Evolutionary conservation across 2,797 vertebrate species (phyloP), one percentile per base, ranked within the genome.

Genomic region (Arrhamphus sclerolepis): DNA sequence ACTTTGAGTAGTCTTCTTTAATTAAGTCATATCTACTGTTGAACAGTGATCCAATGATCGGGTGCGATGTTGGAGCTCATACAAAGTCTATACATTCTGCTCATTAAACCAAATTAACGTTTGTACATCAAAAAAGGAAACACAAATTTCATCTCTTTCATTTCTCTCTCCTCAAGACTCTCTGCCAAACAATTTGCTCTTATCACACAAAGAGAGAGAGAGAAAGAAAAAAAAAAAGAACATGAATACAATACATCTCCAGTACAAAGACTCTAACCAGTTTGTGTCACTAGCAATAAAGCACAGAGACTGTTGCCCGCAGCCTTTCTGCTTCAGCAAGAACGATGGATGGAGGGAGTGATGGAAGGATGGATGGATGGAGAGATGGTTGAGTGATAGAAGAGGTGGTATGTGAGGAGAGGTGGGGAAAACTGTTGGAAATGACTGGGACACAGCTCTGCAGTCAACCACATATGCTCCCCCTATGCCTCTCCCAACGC

Each of bases 231-330:
- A n/a, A n/a, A n/a, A n/a, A n/a, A n/a, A n/a, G n/a, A 59, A 70
- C 48, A 62, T 51, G 58, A 49, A 63, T 40, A 63, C 4, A 53
- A 88, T 71, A 64, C 62, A 85, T 84, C 82, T 78, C 43, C 56
- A 43, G 65, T 73, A 80, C 80, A 78, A 85, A 83, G 74, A 62
- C 56, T 61, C 56, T 40, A 72, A 81, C 72, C 75, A 74, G 78
- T 82, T 82, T 80, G 74, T 67, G 69, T 82, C 70, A 64, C 62
- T 74, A 80, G 79, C 79, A 70, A 78, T 83, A 77, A 79, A 86
- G 70, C 61, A 83, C 68, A 66, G 62, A 70, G 64, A 56, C 71
- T 42, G 74, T 77, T 78, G 85, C 77, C 77, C 80, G 63, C 70
- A 62, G 70, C 21, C 22, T 43, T 16, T 43, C 34, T 60, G 54